Base-by-base conservation (phyloP, 1,140 invertebrate genomes). In the Drosophila mojavensis region DNA sequence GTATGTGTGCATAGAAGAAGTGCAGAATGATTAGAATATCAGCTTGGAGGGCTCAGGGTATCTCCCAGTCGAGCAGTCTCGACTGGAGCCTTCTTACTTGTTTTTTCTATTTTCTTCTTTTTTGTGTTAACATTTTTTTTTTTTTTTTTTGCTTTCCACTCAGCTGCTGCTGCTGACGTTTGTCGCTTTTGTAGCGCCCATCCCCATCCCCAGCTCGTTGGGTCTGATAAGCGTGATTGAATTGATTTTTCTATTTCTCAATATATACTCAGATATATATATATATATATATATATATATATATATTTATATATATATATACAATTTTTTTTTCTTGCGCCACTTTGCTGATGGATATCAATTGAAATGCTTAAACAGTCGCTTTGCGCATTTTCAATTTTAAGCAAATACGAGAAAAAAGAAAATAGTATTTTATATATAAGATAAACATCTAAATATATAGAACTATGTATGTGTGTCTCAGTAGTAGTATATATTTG, bases 301-400 rank as follows among this genome's bases (percentile, higher is more conserved):
- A 30, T 67, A 51, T 36, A 58, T 30, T 11, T 54, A n/a, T n/a
- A n/a, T n/a, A n/a, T n/a, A n/a, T n/a, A n/a, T n/a, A n/a, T n/a
- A n/a, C n/a, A n/a, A n/a, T 54, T 53, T 63, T 54, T 55, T 28
- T 62, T 45, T 58, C 45, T 45, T 81, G 81, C 66, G 75, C 75
- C 75, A 85, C 75, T 85, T 86, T 85, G 70, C 82, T 83, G 83
- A 83, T 88, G 84, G 79, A 89, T 89, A 84, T 88, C 83, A 88
- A 89, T 89, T 89, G 84, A 89, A 85, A 76, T 76, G 79, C 82
- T 85, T 85, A 78, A 85, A 83, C 79, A 88, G 75, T 72, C 78
- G 74, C 67, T 86, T 83, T 83, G 79, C 84, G 68, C 73, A 83
- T 89, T 88, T 88, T 84, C 73, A 71, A 86, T 79, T 79, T 76